Conservation (phyloP, 2,113 vertebrate genomes). For the Argyrosomus japonicus region DNA sequence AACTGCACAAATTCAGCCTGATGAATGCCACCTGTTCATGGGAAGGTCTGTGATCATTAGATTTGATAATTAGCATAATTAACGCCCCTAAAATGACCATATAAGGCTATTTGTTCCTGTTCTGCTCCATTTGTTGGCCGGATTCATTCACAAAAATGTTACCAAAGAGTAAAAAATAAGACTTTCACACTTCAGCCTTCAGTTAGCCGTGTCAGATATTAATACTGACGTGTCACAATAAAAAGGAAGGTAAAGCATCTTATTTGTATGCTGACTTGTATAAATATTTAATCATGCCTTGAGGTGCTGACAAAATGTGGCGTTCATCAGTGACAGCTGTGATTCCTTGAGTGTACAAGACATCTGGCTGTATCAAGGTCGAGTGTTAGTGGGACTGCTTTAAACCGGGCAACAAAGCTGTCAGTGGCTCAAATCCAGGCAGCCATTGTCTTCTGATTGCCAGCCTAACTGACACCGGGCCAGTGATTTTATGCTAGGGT, state of each 20-base stretch:
- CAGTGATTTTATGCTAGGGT: slow-evolving; percentile 22
- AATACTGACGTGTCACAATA: too few species aligned
- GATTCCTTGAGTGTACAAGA: background rate
- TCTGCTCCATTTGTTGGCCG: background rate
- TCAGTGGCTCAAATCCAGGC: slow-evolving; percentile 20
- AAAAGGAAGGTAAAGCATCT: too few species aligned
- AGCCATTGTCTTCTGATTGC: slow-evolving; percentile 12
- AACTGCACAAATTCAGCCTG: background rate
- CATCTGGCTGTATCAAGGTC: background rate
- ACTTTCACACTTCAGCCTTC: background rate
- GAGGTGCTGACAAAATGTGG: background rate
- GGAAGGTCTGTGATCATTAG: background rate
- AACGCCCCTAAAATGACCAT: background rate
- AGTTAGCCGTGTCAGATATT: too few species aligned
- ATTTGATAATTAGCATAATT: background rate
- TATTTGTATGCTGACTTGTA: background rate
- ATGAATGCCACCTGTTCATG: background rate
- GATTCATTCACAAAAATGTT: background rate
- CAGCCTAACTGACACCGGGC: background rate
- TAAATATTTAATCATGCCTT: background rate
- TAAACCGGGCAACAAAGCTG: slow-evolving; percentile 24
- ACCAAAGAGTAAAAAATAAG: background rate
- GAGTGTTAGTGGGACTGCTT: background rate
- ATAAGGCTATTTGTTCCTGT: background rate
- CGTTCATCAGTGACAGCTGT: background rate